Evolutionary conservation across 2,888 invertebrate species (phyloP).

Genomic region (Odontothrips loti): DNA sequence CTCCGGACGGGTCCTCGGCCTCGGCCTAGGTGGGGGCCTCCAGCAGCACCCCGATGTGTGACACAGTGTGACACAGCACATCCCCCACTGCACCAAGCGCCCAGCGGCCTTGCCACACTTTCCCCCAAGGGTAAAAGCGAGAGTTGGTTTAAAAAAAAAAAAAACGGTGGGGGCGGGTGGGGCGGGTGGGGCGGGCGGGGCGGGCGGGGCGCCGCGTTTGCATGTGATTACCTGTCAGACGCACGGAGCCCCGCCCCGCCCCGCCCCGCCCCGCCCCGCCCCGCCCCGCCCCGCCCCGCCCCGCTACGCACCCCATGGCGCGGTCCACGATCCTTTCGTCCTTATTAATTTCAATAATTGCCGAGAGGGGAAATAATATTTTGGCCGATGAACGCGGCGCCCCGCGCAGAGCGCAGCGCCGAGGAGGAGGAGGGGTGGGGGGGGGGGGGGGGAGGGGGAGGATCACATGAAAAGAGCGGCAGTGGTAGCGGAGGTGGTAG

Average conservation of each 20-base stretch:
- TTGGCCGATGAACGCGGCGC: not conserved
- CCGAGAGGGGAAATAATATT: not conserved
- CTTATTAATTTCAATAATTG: constrained; percentile 24
- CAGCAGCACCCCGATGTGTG: not conserved
- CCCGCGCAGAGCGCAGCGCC: too few relatives aligned
- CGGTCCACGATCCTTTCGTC: not conserved
- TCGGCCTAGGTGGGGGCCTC: too few relatives aligned
- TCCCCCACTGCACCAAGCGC: not conserved
- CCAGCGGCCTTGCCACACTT: not conserved
- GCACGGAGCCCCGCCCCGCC: constrained; percentile 17
- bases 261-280: not conserved
- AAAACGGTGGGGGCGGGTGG: not conserved
- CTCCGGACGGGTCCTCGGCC: too few relatives aligned
- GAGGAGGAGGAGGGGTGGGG: too few relatives aligned
- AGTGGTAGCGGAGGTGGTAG: not conserved
- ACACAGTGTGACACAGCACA: not conserved
- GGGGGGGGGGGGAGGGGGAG: not conserved
- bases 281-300: constrained; percentile 29
- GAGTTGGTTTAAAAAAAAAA: constrained; percentile 19
- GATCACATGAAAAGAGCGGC: not conserved
- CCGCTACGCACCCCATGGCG: not conserved
- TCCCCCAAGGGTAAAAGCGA: not conserved
- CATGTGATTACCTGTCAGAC: constrained; percentile 15
- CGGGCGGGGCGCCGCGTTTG: constrained; percentile 25
- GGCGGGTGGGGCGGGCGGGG: not conserved